A percentile compares a stretch with the other conserved stretches of the same genome.
These are phyloP conservation scores for Archegozetes longisetosus DNA, from an alignment of 1,140 invertebrate genomes.

Conservation along the genomic window DNA sequence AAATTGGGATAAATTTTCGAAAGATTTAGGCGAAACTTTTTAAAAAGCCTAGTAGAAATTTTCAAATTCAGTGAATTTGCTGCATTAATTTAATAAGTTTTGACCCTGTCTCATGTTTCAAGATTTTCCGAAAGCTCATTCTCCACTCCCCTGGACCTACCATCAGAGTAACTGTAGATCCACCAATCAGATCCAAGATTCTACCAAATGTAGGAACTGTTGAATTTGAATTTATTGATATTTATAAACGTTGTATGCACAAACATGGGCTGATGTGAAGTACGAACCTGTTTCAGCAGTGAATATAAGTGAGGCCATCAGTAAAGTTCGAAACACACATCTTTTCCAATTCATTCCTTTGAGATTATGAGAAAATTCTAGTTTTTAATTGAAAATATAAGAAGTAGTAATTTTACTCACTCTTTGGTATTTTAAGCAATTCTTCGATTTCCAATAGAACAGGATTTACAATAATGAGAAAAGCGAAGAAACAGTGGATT, in stretches of 20 bases:
- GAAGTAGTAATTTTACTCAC: slow-evolving; percentile 36
- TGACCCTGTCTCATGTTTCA: no score
- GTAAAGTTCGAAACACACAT: slow-evolving; percentile 47
- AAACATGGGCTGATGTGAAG: no score
- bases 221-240: no score
- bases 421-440: slow-evolving; percentile 41
- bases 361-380: slow-evolving; percentile 23
- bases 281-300: no score
- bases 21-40: no score
- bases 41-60: no score
- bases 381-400: neutral
- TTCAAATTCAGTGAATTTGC: no score
- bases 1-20: no score
- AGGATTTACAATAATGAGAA: slow-evolving; percentile 47
- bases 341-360: slow-evolving; percentile 62
- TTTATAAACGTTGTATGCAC: no score
- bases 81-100: no score
- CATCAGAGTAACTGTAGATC: slow-evolving; percentile 62
- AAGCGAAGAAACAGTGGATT: slow-evolving; percentile 43
- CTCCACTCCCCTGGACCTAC: no score
- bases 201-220: slow-evolving; percentile 68
- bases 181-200: slow-evolving; percentile 72
- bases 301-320: slow-evolving; percentile 52
- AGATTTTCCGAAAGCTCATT: no score
- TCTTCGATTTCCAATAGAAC: slow-evolving; percentile 51